Evolutionary conservation across 2,113 vertebrate genomes (phyloP).

Genomic region (Procapra przewalskii): DNA sequence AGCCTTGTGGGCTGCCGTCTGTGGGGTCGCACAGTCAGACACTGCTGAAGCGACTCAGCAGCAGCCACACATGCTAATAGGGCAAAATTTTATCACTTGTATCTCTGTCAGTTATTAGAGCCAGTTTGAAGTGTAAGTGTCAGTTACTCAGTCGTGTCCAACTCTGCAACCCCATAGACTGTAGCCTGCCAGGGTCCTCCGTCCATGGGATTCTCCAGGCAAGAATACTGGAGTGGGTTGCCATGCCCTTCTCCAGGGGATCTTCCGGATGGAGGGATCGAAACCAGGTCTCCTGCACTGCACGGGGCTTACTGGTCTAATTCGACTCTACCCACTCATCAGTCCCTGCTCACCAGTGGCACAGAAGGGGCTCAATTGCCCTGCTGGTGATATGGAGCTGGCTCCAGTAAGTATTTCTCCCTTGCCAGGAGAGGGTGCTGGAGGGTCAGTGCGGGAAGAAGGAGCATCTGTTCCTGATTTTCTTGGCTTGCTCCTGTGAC

Average conservation of each 20-base stretch:
- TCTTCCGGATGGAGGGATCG: fast-evolving
- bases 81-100: not conserved
- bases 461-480: not conserved
- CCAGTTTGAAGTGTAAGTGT: not conserved
- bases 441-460: not conserved
- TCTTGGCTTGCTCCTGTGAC: not conserved
- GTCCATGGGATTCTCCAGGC: not conserved
- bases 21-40: fast-evolving
- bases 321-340: not conserved
- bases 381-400: not conserved
- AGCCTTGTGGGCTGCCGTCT: too few species aligned
- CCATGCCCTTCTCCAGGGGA: not conserved
- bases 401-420: not conserved
- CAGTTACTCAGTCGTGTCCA: not conserved
- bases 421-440: not conserved
- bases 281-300: not conserved
- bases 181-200: not conserved
- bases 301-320: not conserved
- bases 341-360: not conserved
- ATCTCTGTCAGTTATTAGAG: not conserved
- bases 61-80: not conserved
- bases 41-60: too few species aligned
- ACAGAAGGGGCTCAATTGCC: not conserved
- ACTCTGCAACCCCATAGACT: not conserved
- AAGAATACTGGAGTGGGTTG: not conserved